These are phyloP conservation scores for Seriola dumerili DNA, from an alignment of 2,113 vertebrate genomes.

Conservation along the genomic window DNA sequence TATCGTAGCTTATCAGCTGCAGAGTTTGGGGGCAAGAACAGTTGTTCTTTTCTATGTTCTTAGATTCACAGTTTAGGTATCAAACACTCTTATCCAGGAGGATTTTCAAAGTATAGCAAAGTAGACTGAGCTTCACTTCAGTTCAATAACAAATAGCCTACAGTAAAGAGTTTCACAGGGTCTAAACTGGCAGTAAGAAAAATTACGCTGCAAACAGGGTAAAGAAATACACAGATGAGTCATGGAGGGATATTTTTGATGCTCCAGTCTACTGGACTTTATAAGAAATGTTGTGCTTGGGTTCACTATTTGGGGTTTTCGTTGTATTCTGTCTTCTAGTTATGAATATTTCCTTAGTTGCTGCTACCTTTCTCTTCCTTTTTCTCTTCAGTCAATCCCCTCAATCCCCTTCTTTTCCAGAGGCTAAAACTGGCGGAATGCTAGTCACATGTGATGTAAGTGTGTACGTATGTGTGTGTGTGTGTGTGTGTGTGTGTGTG, in stretches of 20 bases:
- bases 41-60: conserved; percentile 6
- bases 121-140: background rate
- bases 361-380: conserved; percentile 22
- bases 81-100: background rate
- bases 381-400: conserved; percentile 21
- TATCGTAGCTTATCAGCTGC: conserved; percentile 41
- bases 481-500: conserved; percentile 48
- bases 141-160: background rate
- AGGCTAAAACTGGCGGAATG: conserved; percentile 64
- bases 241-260: background rate
- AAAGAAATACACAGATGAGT: conserved; percentile 8
- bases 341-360: conserved; percentile 10
- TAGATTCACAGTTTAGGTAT: conserved; percentile 21
- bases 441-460: conserved; percentile 64
- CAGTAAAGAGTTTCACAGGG: background rate
- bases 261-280: background rate
- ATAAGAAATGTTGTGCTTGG: background rate
- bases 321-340: conserved; percentile 2
- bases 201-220: background rate
- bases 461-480: conserved; percentile 48
- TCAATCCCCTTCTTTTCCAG: conserved; percentile 44
- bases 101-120: background rate
- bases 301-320: conserved; percentile 6
- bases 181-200: background rate
- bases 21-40: background rate